These are phyloP conservation scores for Microplitis manilae DNA, from an alignment of 2,888 invertebrate genomes.

Conservation along the genomic window DNA sequence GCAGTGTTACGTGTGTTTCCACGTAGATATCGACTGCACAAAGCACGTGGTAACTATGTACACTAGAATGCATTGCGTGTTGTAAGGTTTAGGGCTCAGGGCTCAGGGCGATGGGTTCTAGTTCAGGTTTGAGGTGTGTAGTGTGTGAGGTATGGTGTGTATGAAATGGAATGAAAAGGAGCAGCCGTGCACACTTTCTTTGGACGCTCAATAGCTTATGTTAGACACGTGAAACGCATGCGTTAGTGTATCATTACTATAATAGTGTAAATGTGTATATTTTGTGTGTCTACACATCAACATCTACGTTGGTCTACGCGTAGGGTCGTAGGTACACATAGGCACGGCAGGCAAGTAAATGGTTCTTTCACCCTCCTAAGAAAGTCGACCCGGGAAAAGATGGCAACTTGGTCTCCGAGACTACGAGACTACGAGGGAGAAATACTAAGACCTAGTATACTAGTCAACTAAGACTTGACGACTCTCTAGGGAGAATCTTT, in stretches of 20 bases:
- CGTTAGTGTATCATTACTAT: neutral
- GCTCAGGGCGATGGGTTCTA: no score
- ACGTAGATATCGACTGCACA: conserved; percentile 16
- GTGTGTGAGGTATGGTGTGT: neutral
- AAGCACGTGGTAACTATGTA: neutral
- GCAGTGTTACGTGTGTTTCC: conserved; percentile 12
- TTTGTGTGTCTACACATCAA: conserved; percentile 31
- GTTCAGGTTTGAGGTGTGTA: no score
- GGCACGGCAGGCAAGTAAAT: conserved; percentile 35
- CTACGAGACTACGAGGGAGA: conserved; percentile 26
- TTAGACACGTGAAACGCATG: conserved; percentile 26
- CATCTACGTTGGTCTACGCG: conserved; percentile 43
- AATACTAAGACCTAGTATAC: conserved; percentile 39
- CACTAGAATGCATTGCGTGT: conserved; percentile 6
- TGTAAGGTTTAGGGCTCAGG: neutral
- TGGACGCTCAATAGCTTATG: conserved; percentile 3
- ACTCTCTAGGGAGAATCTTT: conserved; percentile 53
- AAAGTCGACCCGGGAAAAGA: conserved; percentile 48
- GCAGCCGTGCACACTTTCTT: neutral
- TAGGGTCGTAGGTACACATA: conserved; percentile 20
- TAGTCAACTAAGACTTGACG: conserved; percentile 48
- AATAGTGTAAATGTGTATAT: conserved; percentile 14
- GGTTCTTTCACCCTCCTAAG: conserved; percentile 40
- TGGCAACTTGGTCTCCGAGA: conserved; percentile 39
- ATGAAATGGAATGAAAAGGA: neutral